Evolutionary conservation across 2,797 vertebrate genomes (phyloP).

Genomic region (Dermochelys coriacea): DNA sequence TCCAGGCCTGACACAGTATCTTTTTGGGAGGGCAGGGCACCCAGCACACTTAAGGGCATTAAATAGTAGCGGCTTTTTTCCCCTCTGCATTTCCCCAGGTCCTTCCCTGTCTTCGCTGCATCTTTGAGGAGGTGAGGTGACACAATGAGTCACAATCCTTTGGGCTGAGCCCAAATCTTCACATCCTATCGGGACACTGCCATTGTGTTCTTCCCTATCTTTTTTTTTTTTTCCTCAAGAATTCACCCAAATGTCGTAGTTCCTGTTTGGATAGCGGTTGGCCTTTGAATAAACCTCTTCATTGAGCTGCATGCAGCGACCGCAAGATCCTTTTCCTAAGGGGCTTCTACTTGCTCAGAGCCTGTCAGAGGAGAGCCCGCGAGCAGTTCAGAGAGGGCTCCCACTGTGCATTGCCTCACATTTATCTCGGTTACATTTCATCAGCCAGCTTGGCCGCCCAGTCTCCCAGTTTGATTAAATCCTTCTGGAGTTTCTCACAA

Average conservation of each 20-base stretch:
- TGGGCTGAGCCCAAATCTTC: not conserved
- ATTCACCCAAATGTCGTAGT: not conserved
- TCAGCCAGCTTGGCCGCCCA: not conserved
- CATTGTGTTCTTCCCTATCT: not conserved
- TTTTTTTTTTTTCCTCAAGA: not conserved
- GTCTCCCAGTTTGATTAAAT: slow-evolving; percentile 19
- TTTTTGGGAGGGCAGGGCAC: accelerated
- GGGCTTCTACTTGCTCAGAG: not conserved
- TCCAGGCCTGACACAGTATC: not conserved
- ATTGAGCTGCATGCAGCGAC: accelerated
- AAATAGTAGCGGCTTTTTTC: not conserved
- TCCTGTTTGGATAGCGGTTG: not conserved
- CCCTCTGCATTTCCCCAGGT: not conserved
- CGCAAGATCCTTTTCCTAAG: not conserved
- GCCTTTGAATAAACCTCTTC: accelerated
- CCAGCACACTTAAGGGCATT: accelerated
- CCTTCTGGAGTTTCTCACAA: slow-evolving; percentile 28
- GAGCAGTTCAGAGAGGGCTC: not conserved
- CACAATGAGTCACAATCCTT: not conserved
- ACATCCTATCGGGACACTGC: not conserved
- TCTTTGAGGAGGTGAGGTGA: accelerated
- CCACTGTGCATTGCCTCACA: not conserved
- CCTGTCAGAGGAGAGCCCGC: not conserved
- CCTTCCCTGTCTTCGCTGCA: not conserved
- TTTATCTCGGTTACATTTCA: slow-evolving; percentile 12